These are phyloP conservation scores for Psephotus haematonotus DNA, from an alignment of 2,113 vertebrate species.

Conservation along the genomic window DNA sequence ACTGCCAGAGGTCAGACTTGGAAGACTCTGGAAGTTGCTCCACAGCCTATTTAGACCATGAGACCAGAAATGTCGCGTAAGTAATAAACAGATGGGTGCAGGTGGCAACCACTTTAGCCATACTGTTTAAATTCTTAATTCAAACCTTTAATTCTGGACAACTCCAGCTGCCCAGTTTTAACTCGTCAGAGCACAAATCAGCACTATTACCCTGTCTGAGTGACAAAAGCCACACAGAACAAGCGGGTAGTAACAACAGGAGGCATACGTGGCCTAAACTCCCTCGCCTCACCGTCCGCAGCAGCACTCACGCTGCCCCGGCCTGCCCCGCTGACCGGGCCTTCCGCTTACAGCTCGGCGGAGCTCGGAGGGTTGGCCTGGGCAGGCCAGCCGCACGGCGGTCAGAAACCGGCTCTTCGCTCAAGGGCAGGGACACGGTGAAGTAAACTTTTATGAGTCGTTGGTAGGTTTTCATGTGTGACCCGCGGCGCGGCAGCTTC, in stretches of 20 bases:
- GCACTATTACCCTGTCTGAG: fast-evolving
- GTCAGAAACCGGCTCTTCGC: background rate
- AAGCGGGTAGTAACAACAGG: too few relatives aligned
- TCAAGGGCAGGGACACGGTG: background rate
- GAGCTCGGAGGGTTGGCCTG: background rate
- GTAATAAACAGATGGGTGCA: fast-evolving
- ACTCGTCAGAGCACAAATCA: fast-evolving
- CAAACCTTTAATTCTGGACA: background rate
- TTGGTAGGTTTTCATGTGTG: background rate
- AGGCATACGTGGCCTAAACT: background rate
- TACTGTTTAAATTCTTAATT: background rate
- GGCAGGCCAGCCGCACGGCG: background rate
- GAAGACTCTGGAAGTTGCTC: background rate
- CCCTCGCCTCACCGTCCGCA: fast-evolving
- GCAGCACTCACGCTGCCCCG: too few relatives aligned
- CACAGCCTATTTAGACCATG: fast-evolving
- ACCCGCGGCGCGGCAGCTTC: background rate
- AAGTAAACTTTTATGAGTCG: background rate
- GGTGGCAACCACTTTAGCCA: background rate
- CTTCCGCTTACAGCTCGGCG: background rate
- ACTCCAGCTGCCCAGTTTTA: background rate
- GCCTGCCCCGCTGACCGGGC: background rate
- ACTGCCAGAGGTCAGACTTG: background rate
- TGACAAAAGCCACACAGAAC: background rate
- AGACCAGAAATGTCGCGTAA: background rate